A percentile compares a stretch with the other conserved stretches of the same genome.
These are phyloP conservation scores for Acanthisitta chloris DNA, from an alignment of 2,113 vertebrate genomes.

Conservation along the genomic window DNA sequence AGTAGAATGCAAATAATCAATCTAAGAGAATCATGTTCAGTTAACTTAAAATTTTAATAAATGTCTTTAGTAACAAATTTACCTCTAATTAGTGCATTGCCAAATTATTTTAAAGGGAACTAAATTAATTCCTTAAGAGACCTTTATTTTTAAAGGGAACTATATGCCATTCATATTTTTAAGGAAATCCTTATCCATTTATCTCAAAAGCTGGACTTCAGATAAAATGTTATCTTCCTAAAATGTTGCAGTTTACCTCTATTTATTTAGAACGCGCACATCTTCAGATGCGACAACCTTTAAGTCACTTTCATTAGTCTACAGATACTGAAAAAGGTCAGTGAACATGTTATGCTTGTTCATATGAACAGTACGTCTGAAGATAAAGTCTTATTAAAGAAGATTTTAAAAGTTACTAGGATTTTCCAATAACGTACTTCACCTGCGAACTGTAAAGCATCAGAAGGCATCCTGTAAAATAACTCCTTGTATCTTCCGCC, in stretches of 20 bases:
- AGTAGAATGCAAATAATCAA: not conserved
- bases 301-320: not conserved
- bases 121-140: conserved; percentile 31
- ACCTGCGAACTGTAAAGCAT: not conserved
- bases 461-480: not conserved
- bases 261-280: not conserved
- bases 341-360: not conserved
- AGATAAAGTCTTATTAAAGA: not conserved
- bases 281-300: not conserved
- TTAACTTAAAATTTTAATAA: not conserved
- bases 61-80: not conserved
- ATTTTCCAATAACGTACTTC: not conserved
- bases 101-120: conserved; percentile 9
- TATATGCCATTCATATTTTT: not conserved
- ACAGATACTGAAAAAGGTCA: not conserved
- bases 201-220: not conserved
- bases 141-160: conserved; percentile 4
- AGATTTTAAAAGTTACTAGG: not conserved
- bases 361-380: not conserved
- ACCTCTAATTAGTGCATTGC: not conserved
- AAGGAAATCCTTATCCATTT: not conserved
- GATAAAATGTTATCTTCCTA: not conserved
- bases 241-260: not conserved
- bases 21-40: not conserved
- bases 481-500: not conserved